Evolutionary conservation across 2,888 invertebrate genomes (phyloP), one percentile per base, ranked within the genome.

Genomic region (Trissoscelio sp.): DNA sequence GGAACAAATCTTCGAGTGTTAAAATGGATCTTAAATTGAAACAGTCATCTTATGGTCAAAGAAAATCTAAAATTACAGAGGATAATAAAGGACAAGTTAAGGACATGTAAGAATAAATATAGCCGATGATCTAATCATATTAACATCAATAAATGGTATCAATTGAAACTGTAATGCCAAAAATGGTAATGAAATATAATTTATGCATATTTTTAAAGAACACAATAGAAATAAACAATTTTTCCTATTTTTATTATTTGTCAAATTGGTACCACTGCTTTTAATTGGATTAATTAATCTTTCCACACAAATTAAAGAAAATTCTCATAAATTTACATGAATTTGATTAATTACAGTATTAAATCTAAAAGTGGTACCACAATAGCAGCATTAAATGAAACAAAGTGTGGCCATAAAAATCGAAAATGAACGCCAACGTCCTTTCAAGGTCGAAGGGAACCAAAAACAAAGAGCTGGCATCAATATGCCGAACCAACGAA

Each of bases 381-480:
- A n/a, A n/a, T n/a, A 28, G 28, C 3, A 28, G 28, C 28, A 28
- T 5, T 3, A 28, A 28, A 28, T 28, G 28, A 28, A 28, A 28
- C 12, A 46, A 31, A 46, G 16, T 20, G 28, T n/a, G 46, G 14
- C 6, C 28, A 28, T 42, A 53, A 53, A 42, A 55, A 20, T 39
- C n/a, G 5, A 14, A 58, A 22, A 58, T 14, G 16, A 69, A 74
- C 74, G 74, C 34, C 46, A 55, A 74, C 74, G 74, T 64, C 44
- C 60, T 72, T 28, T 72, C 48, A 72, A 72, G 72, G 62, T 60
- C 53, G 37, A 16, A 14, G 16, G 14, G 44, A 55, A 24, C 11
- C 22, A 73, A 74, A 79, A 79, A 66, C 42, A 72, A 79, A 64
- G 70, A 60, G 20, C 18, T 16, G 46, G 1, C 16, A 28, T 53